Evolutionary conservation across 92 coral and sea anemone genomes (phyloP).

Genomic region (Actinernus sp.): DNA sequence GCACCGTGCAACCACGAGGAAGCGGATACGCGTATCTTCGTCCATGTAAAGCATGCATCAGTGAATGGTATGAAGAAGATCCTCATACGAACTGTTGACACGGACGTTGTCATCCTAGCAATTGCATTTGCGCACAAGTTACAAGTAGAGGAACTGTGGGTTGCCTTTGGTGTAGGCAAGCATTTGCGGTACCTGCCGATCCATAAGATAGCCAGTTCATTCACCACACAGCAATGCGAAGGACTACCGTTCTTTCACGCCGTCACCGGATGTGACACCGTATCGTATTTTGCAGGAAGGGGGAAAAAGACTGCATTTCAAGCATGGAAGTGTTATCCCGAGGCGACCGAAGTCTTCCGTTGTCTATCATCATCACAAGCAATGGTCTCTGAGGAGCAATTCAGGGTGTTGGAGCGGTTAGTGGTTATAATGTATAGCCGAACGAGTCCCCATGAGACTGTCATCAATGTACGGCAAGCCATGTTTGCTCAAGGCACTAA

Average conservation of each 20-base stretch:
- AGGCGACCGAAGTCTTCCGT: conserved; percentile 32
- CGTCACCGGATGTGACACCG: conserved; percentile 47
- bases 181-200: conserved; percentile 14
- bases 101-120: conserved; percentile 60
- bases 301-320: conserved; percentile 49
- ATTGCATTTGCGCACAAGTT: conserved; percentile 9
- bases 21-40: conserved; percentile 39
- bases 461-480: conserved; percentile 39
- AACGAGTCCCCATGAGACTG: conserved; percentile 31
- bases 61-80: conserved; percentile 11
- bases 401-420: conserved; percentile 7
- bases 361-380: conserved; percentile 30
- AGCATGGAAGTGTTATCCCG: conserved; percentile 45
- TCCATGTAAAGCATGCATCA: conserved; percentile 62
- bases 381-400: conserved; percentile 22
- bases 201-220: neutral
- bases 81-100: conserved; percentile 42
- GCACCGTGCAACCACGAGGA: conserved; percentile 43
- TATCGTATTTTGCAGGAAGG: conserved; percentile 27
- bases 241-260: conserved; percentile 41
- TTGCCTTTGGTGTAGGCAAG: conserved; percentile 19
- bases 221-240: conserved; percentile 20
- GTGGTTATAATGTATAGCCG: conserved; percentile 45
- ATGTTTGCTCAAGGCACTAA: conserved; percentile 51
- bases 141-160: conserved; percentile 32